These are phyloP conservation scores for Micronisus gabar DNA, from an alignment of 2,113 vertebrate species.

Conservation along the genomic window DNA sequence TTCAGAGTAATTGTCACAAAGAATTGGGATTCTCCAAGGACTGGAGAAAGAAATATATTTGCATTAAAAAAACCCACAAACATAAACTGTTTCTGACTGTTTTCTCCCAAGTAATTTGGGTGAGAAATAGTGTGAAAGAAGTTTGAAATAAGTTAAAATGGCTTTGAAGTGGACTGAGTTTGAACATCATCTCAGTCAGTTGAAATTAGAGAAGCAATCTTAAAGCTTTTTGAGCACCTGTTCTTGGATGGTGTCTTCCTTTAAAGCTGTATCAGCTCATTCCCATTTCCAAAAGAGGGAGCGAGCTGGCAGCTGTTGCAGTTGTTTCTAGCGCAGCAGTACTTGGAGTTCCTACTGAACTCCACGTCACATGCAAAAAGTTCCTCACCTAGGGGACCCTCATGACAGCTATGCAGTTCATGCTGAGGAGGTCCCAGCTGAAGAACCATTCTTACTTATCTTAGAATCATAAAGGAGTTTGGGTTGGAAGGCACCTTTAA, in stretches of 20 bases:
- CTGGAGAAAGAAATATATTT: neutral
- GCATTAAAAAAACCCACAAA: neutral
- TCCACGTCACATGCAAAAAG: neutral
- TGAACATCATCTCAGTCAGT: neutral
- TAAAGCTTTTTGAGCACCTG: neutral
- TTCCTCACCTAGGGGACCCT: neutral
- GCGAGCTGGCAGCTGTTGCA: neutral
- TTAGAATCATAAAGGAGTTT: neutral
- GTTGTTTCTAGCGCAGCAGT: neutral
- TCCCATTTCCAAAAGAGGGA: neutral
- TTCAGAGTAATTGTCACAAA: neutral
- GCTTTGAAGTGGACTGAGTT: neutral
- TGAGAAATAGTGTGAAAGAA: neutral
- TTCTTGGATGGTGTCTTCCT: neutral
- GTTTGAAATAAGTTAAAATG: neutral
- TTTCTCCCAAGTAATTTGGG: neutral
- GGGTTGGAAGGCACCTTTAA: neutral
- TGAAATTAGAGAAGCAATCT: neutral
- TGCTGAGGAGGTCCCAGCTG: neutral
- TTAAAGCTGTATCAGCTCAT: neutral
- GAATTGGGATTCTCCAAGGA: neutral
- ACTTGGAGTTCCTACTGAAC: neutral
- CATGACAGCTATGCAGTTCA: neutral
- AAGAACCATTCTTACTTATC: neutral
- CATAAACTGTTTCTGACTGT: neutral